Evolutionary conservation across 2,113 vertebrate species (phyloP), one percentile per base, ranked within the genome.

Genomic region (Stegostoma tigrinum): DNA sequence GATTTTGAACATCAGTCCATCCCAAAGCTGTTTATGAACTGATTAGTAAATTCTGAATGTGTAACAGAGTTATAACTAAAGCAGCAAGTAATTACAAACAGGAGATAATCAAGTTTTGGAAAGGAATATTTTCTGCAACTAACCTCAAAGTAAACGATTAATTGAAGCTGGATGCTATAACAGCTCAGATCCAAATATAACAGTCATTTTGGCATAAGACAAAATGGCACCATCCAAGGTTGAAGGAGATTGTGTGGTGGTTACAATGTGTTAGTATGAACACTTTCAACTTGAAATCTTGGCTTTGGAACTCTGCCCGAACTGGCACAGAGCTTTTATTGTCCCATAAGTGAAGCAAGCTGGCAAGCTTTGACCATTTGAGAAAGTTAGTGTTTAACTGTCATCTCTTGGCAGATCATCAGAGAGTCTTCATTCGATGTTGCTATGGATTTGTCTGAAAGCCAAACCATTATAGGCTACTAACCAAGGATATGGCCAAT

Each of bases 111-210:
- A 34, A 38, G 21, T 42, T 83, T 83, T 42, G 80, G 38, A 93
- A 67, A 93, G 17, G 34, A 67, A 93, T 64, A 93, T 67, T 93
- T 93, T 38, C 61, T 93, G 34, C 55, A 38, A 93, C 89, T n/a
- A 66, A 93, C 61, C 89, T 66, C 34, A 93, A 93, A 66, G 61
- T 61, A 93, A 93, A 90, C 24, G 64, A 90, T 93, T 34, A 93
- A 66, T 38, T 67, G 61, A 66, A 93, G 38, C 61, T n/a, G 21
- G 89, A 91, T 6, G 89, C 5, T 38, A 17, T 17, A 34, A 67
- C 61, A 34, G 87, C 87, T 61, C 87, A 14, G 52, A 90, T 90
- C 52, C n/a, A 55, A 34, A 55, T 34, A 52, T n/a, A 90, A 52
- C 52, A 8, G 89, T 23, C 61, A 61, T 24, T 23, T 67, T 93